A percentile compares a stretch with the other conserved stretches of the same genome.
Conservation (phyloP, 2,113 vertebrate species). For the Oreamnos americanus region DNA sequence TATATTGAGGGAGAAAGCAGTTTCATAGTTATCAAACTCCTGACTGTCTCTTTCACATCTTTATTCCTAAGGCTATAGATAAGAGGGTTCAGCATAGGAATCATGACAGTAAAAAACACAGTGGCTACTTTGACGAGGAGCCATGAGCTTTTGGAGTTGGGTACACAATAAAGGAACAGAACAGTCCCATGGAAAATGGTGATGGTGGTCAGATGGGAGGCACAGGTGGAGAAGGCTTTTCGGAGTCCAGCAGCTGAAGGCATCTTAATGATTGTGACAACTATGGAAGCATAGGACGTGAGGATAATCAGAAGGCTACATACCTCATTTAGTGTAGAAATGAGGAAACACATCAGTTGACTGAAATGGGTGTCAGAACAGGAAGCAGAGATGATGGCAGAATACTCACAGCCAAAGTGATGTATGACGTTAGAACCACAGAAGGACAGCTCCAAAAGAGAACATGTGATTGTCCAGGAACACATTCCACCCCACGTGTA, state of each 20-base stretch:
- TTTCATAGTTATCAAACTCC: slow-evolving; percentile 10
- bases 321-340: slow-evolving; percentile 39
- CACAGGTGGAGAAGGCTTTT: slow-evolving; percentile 57
- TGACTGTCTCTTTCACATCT: slow-evolving; percentile 54
- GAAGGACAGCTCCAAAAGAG: slow-evolving; percentile 4
- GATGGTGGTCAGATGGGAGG: slow-evolving; percentile 42
- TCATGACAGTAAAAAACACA: slow-evolving; percentile 42
- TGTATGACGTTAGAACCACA: slow-evolving; percentile 32
- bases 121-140: slow-evolving; percentile 30
- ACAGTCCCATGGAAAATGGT: slow-evolving; percentile 40
- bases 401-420: slow-evolving; percentile 64
- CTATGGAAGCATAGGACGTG: slow-evolving; percentile 29
- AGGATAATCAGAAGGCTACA: slow-evolving; percentile 44
- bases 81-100: slow-evolving; percentile 58
- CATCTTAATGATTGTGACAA: neutral
- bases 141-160: slow-evolving; percentile 20
- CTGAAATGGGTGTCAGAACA: slow-evolving; percentile 41
- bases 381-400: slow-evolving; percentile 51
- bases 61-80: slow-evolving; percentile 67
- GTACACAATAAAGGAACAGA: slow-evolving; percentile 44
- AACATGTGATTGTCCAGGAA: slow-evolving; percentile 34
- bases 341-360: neutral
- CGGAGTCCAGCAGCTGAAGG: neutral
- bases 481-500: slow-evolving; percentile 32
- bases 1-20: neutral